phyloP scores from a whole-genome alignment of 2,888 invertebrate genomes.

The Galeopsomyia nigrocyanea region DNA sequence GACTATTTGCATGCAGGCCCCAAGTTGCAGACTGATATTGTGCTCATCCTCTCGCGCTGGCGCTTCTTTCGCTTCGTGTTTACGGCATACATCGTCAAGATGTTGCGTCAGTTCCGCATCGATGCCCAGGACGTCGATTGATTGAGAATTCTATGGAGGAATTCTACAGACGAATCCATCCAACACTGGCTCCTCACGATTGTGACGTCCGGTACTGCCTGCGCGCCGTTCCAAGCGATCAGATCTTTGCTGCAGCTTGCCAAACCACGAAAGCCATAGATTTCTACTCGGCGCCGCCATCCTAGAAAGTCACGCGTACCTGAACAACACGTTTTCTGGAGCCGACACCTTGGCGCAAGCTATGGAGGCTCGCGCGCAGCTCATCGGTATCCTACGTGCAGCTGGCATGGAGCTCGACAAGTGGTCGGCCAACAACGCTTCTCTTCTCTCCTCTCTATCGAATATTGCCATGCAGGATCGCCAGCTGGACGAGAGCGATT shows the following conservation, averaged over 20 bases:
- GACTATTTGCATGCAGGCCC: not conserved
- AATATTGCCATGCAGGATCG: not conserved
- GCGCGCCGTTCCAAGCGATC: slow-evolving; percentile 49
- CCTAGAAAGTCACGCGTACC: not conserved
- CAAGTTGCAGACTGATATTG: slow-evolving; percentile 9
- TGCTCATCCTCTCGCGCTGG: not conserved
- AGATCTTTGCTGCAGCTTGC: slow-evolving; percentile 17
- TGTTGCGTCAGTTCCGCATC: slow-evolving; percentile 21
- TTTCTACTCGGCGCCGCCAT: slow-evolving; percentile 2
- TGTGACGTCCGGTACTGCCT: slow-evolving; percentile 51
- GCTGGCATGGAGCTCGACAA: slow-evolving; percentile 2
- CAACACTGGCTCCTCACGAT: slow-evolving; percentile 32
- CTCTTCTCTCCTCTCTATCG: not conserved
- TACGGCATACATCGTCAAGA: slow-evolving; percentile 18
- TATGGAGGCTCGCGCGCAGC: not conserved
- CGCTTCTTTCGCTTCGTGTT: not conserved
- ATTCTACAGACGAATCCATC: not conserved
- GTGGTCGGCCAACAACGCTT: not conserved
- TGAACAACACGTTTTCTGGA: slow-evolving; percentile 4
- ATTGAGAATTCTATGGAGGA: slow-evolving; percentile 54
- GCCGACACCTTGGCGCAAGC: not conserved
- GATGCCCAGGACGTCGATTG: slow-evolving; percentile 19
- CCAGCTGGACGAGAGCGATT: not conserved
- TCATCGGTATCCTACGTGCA: not conserved
- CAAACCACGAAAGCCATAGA: not conserved